A percentile compares a stretch with the other conserved stretches of the same genome.
phyloP scores from a whole-genome alignment of 1,140 invertebrate species.

The Polypedilum pembai region DNA sequence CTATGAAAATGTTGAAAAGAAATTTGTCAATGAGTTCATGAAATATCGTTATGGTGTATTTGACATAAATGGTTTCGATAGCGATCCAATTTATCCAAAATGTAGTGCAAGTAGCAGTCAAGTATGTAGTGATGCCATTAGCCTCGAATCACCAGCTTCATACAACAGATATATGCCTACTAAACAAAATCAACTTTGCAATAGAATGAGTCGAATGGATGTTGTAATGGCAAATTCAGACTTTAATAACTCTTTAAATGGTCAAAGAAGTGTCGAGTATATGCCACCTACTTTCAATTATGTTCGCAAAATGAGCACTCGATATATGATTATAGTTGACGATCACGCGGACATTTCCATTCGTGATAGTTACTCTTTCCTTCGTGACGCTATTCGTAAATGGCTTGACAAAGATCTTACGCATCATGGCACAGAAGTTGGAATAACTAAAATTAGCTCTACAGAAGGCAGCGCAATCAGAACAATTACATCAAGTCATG shows the following conservation, averaged over 20 bases:
- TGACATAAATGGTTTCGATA: slow-evolving; percentile 54
- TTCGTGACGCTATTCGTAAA: slow-evolving; percentile 50
- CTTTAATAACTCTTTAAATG: slow-evolving; percentile 42
- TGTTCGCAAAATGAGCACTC: slow-evolving; percentile 45
- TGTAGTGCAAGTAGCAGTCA: slow-evolving; percentile 45
- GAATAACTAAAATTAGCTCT: slow-evolving; percentile 44
- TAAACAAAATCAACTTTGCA: slow-evolving; percentile 60
- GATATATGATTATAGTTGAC: slow-evolving; percentile 50
- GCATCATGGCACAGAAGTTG: slow-evolving; percentile 45
- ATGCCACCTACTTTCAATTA: slow-evolving; percentile 41
- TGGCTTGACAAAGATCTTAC: slow-evolving; percentile 49
- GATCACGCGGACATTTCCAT: slow-evolving; percentile 49
- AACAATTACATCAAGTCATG: slow-evolving; percentile 36
- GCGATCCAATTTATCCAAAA: slow-evolving; percentile 52
- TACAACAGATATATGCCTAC: slow-evolving; percentile 57
- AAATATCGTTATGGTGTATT: slow-evolving; percentile 64
- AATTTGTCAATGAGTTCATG: slow-evolving; percentile 55
- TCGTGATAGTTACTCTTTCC: slow-evolving; percentile 53
- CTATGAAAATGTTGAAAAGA: not conserved
- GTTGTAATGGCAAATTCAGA: slow-evolving; percentile 54
- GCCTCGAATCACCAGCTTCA: slow-evolving; percentile 43
- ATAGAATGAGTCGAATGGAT: slow-evolving; percentile 52
- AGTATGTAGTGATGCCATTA: slow-evolving; percentile 45
- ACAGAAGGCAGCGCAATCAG: slow-evolving; percentile 38
- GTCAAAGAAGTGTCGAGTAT: slow-evolving; percentile 37